Evolutionary conservation across 1,140 invertebrate genomes (phyloP).

Genomic region (Oscheius sp.): DNA sequence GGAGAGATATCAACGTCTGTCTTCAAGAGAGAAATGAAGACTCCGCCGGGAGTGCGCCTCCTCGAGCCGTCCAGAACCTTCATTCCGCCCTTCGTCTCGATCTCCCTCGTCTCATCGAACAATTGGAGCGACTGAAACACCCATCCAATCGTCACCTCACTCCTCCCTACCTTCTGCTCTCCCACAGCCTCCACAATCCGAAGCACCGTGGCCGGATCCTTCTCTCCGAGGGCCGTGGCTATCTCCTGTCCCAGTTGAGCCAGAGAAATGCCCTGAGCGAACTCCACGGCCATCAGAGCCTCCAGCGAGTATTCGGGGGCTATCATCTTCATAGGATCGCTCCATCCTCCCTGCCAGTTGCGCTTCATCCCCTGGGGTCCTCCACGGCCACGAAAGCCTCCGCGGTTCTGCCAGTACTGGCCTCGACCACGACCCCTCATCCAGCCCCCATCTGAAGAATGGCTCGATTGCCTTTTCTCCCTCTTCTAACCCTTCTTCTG

Average conservation of each 20-base stretch:
- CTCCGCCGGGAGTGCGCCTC: conserved; percentile 40
- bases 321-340: conserved; percentile 21
- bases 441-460: neutral
- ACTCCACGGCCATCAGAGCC: conserved; percentile 26
- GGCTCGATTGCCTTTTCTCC: neutral
- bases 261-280: neutral
- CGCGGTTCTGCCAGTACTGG: neutral
- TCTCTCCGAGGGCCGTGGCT: conserved; percentile 34
- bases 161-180: conserved; percentile 32
- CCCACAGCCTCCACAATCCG: conserved; percentile 33
- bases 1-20: conserved; percentile 13
- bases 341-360: neutral
- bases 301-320: conserved; percentile 30
- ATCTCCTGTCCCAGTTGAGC: conserved; percentile 32
- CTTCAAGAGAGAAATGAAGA: conserved; percentile 40
- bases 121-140: conserved; percentile 11
- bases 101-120: conserved; percentile 36
- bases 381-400: conserved; percentile 11
- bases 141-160: too few species aligned
- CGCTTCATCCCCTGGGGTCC: neutral
- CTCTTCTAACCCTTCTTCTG: neutral
- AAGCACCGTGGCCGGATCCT: conserved; percentile 21
- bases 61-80: conserved; percentile 26
- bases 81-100: conserved; percentile 34
- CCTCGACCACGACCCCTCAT: neutral